Base-by-base conservation (phyloP, 2,888 invertebrate species). In the Saturnia japonica region DNA sequence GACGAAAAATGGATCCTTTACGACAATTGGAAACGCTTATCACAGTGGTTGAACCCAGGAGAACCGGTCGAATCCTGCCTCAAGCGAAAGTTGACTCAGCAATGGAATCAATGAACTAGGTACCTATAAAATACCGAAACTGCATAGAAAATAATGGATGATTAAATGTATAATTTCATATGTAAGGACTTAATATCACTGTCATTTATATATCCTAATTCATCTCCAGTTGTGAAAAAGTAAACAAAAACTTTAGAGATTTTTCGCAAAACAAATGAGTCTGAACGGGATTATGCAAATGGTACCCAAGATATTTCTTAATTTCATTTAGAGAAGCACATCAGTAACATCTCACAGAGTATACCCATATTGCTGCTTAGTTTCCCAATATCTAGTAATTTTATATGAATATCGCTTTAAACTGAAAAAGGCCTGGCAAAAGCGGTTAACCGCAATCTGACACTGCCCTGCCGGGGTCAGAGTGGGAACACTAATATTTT, bases 401-500 rank as follows among this genome's bases (percentile, higher is more conserved):
- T 60, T 28, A 28, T 60, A 14, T 60, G 57, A 60, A 28, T 57
- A 25, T 57, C 9, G 57, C 28, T 28, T 60, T 25, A 60, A 25
- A 60, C 12, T 28, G 14, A 60, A 60, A 60, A 60, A 28, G 28
- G 25, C 0, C 14, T 12, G 57, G 25, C 12, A 60, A 60, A 60
- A 25, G 57, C 6, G 12, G 57, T 28, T 57, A 57, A 57, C 25
- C 57, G 25, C 57, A n/a, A n/a, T 8, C n/a, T 51, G n/a, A 8
- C n/a, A n/a, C 51, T n/a, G 4, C 12, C 57, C 25, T 22, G 57
- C 25, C 57, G 57, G 25, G 25, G 57, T 57, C 47, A 47, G 47
- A 16, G 67, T 43, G 67, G 28, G 22, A 7, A 22, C 22, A 40
- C 47, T 47, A 69, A 64, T 69, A 69, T 69, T 64, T 69, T 51